phyloP scores from a whole-genome alignment of 2,113 vertebrate species.

The Mesocricetus auratus region DNA sequence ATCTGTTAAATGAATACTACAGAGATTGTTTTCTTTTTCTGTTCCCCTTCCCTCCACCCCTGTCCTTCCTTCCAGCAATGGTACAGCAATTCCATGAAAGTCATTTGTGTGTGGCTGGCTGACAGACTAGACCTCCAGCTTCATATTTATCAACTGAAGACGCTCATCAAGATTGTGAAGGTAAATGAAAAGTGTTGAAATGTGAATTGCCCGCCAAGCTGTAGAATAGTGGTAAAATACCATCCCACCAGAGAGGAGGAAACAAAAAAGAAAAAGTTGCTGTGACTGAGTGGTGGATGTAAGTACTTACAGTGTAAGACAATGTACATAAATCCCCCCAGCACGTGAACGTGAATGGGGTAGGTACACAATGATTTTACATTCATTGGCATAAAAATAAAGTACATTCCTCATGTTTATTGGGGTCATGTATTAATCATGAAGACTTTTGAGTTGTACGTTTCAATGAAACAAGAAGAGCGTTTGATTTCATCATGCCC shows the following conservation, averaged over 20 bases:
- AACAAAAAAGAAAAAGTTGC: neutral
- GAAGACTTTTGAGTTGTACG: conserved; percentile 1
- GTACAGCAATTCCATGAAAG: conserved; percentile 95
- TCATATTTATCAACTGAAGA: conserved; percentile 97
- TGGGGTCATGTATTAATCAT: neutral
- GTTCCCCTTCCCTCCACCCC: conserved; percentile 67
- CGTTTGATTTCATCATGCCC: conserved; percentile 14
- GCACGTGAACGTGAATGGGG: neutral
- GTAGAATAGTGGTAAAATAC: conserved; percentile 58
- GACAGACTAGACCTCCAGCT: conserved; percentile 98
- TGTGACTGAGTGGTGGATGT: neutral
- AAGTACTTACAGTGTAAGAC: conserved; percentile 27
- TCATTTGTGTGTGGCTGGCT: conserved; percentile 95
- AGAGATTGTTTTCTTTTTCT: conserved; percentile 75
- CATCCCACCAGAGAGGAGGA: neutral
- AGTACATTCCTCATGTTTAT: conserved; percentile 21
- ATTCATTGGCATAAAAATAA: conserved; percentile 15
- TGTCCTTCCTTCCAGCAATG: conserved; percentile 92
- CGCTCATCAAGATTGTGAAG: conserved; percentile 99
- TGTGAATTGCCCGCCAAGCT: conserved; percentile 51
- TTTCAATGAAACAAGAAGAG: neutral
- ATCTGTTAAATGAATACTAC: conserved; percentile 88
- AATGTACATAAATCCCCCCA: neutral
- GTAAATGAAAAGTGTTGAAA: conserved; percentile 86
- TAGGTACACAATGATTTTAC: neutral